Evolutionary conservation across 2,113 vertebrate genomes (phyloP).

Genomic region (Corythornis madagascariensis): DNA sequence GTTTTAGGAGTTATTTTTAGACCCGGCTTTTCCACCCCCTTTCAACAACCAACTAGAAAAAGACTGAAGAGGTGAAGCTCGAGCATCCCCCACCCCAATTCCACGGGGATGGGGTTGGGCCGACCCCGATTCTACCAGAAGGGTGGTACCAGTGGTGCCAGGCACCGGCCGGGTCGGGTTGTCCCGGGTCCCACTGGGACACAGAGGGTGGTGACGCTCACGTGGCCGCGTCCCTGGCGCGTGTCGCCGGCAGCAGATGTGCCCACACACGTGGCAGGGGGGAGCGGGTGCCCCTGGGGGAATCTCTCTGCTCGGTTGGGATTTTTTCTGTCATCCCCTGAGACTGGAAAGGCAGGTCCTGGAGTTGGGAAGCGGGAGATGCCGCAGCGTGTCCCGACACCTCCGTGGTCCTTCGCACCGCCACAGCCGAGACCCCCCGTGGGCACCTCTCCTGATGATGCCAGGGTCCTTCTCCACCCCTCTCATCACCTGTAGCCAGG

Average conservation of each 20-base stretch:
- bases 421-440: fast-evolving
- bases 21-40: neutral
- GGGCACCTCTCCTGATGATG: neutral
- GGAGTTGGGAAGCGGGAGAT: neutral
- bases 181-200: fast-evolving
- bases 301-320: neutral
- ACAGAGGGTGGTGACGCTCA: neutral
- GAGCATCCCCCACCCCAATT: fast-evolving
- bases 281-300: neutral
- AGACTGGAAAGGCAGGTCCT: neutral
- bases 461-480: neutral
- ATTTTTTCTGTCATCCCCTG: neutral
- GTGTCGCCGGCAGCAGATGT: neutral
- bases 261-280: neutral
- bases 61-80: neutral
- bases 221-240: neutral
- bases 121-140: neutral
- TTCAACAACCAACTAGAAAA: neutral
- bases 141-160: fast-evolving
- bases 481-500: fast-evolving
- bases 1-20: conserved; percentile 61
- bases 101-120: neutral
- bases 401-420: fast-evolving
- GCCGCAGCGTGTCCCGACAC: neutral
- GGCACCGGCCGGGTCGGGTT: fast-evolving